These are phyloP conservation scores for Branchipolynoe longqiensis DNA, from an alignment of 2,888 invertebrate genomes.

Conservation along the genomic window DNA sequence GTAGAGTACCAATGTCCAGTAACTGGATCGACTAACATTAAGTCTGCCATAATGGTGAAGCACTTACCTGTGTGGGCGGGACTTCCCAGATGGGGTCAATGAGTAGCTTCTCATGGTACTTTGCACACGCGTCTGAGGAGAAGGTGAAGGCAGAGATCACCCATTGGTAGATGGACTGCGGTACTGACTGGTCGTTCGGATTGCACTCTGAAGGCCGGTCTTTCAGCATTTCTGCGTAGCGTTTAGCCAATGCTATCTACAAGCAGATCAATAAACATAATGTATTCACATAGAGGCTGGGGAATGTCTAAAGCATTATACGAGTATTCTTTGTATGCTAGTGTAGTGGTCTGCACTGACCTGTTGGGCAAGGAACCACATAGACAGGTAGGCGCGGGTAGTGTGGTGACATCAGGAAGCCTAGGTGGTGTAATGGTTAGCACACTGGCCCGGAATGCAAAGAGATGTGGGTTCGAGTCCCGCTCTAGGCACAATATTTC, in stretches of 20 bases:
- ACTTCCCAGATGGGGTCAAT: conserved; percentile 74
- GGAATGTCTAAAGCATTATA: too few relatives aligned
- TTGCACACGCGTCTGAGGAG: conserved; percentile 71
- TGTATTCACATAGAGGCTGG: too few relatives aligned
- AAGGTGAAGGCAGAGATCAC: conserved; percentile 67
- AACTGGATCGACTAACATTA: too few relatives aligned
- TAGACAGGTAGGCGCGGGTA: too few relatives aligned
- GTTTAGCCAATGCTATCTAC: conserved; percentile 70
- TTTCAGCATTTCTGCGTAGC: conserved; percentile 68
- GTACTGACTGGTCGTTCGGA: conserved; percentile 46
- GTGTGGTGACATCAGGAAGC: not conserved
- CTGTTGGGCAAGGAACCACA: too few relatives aligned
- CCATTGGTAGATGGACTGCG: conserved; percentile 11
- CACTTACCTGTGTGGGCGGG: conserved; percentile 73
- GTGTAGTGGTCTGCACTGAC: too few relatives aligned
- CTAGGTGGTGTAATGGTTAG: not conserved
- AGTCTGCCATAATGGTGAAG: too few relatives aligned
- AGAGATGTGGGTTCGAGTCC: too few relatives aligned
- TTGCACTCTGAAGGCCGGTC: conserved; percentile 70
- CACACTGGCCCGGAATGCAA: not conserved
- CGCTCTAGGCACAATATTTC: too few relatives aligned
- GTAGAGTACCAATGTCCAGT: too few relatives aligned
- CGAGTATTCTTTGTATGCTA: too few relatives aligned
- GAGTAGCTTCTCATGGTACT: conserved; percentile 72
- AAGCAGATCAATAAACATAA: not conserved